Evolutionary conservation across 2,113 vertebrate genomes (phyloP).

Genomic region (Stercorarius parasiticus): DNA sequence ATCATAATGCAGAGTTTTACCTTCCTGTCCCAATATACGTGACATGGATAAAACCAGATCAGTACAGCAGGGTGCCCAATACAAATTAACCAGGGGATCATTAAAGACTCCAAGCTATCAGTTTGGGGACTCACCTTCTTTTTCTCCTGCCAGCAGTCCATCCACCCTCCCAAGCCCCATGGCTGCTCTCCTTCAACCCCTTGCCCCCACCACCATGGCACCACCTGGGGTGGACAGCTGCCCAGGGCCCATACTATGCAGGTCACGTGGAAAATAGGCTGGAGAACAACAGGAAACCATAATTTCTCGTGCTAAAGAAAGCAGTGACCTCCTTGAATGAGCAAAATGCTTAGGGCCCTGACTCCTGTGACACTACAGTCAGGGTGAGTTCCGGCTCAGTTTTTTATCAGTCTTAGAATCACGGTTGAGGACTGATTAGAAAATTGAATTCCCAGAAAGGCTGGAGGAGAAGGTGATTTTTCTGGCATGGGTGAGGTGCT

Average conservation of each 20-base stretch:
- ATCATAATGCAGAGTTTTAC: neutral
- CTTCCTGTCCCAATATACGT: neutral
- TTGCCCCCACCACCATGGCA: neutral
- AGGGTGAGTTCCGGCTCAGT: neutral
- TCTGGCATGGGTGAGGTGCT: neutral
- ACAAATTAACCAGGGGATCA: neutral
- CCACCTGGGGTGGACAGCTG: neutral
- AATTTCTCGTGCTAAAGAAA: accelerated
- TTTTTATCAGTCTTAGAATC: neutral
- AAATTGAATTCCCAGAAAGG: neutral
- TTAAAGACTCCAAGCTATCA: neutral
- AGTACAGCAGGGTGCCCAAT: neutral
- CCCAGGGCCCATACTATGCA: accelerated
- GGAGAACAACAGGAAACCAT: neutral
- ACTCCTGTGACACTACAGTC: neutral
- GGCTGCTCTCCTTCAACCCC: neutral
- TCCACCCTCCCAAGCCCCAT: neutral
- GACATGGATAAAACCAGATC: neutral
- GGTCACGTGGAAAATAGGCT: neutral
- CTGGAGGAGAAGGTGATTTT: neutral
- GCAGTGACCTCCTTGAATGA: neutral
- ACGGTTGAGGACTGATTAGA: neutral
- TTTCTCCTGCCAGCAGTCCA: neutral
- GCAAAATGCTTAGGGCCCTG: neutral
- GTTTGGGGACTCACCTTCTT: neutral